Evolutionary conservation across 1,140 invertebrate species (phyloP), one percentile per base, ranked within the genome.

Genomic region (Pseudomyrmex pallidus): DNA sequence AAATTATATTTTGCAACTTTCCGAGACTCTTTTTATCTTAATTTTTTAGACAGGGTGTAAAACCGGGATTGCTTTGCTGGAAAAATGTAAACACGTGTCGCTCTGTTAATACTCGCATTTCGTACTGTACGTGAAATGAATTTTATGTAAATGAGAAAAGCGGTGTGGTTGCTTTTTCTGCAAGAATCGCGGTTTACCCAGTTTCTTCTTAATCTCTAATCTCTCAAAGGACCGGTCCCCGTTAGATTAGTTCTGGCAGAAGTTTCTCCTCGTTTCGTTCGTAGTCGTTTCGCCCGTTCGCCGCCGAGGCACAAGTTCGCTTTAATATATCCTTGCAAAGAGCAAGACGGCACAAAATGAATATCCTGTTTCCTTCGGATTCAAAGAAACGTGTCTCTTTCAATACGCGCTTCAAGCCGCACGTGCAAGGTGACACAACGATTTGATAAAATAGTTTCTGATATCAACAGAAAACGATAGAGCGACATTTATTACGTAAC

Each of bases 191-290:
- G 48, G 25, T 59, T 59, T 54, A 80, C 15, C 22, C 13, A 13
- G 66, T 72, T 80, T 20, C 44, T 44, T 66, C 44, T 72, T 80
- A 70, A 80, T 80, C 70, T 70, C 76, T 80, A 80, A 80, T 80
- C 76, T 59, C 76, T 70, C 76, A 80, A 80, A 80, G 66, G 66
- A 8, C 13, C 48, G 44, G 76, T n/a, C n/a, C 50, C 52, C 54
- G 76, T 70, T 80, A 80, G 76, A 80, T 80, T 80, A 80, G 66
- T 67, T 44, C 20, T 70, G 35, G 66, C 20, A 59, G 44, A 70
- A 80, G 57, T 80, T 22, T 8, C 44, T 15, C 20, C 44, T 22
- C 22, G 13, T 35, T 20, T 44, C 20, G 50, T 59, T 35, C 50
- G 35, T 70, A 20, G 20, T 59, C 54, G 2, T 46, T 70, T 2